These are phyloP conservation scores for Zoanthus gigantus DNA, from an alignment of 92 coral and sea anemone species.

Conservation along the genomic window DNA sequence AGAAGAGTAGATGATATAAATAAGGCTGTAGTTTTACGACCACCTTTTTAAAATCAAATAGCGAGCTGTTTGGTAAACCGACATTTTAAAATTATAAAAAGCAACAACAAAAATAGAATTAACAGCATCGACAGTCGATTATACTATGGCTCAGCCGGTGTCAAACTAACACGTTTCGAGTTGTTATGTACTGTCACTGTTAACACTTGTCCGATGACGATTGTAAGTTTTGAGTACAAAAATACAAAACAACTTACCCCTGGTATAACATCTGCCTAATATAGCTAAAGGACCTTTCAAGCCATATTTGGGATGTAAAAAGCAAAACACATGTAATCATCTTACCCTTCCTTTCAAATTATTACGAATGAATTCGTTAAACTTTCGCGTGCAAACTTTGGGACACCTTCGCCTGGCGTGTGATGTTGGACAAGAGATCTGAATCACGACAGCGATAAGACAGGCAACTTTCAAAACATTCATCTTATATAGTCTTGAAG, in stretches of 20 bases:
- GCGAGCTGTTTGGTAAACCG: too few species aligned
- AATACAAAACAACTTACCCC: conserved; percentile 15
- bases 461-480: conserved; percentile 2
- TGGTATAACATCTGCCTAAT: background rate
- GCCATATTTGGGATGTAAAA: background rate
- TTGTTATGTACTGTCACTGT: background rate
- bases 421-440: background rate
- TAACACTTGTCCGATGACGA: background rate
- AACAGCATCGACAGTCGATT: too few species aligned
- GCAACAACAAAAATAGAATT: too few species aligned
- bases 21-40: too few species aligned
- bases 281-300: background rate
- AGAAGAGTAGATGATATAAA: too few species aligned
- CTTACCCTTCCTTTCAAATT: conserved; percentile 41
- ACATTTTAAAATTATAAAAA: too few species aligned
- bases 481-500: background rate
- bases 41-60: too few species aligned
- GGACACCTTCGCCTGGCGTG: conserved; percentile 19
- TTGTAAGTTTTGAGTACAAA: background rate
- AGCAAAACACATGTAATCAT: background rate
- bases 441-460: background rate
- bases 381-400: conserved; percentile 14
- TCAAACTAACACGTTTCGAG: background rate
- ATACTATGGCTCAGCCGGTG: too few species aligned
- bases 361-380: conserved; percentile 1